Percentiles rank a stretch among this genome's conserved stretches.
These are phyloP conservation scores for Manis pentadactyla DNA, from an alignment of 2,797 vertebrate species.

Conservation along the genomic window DNA sequence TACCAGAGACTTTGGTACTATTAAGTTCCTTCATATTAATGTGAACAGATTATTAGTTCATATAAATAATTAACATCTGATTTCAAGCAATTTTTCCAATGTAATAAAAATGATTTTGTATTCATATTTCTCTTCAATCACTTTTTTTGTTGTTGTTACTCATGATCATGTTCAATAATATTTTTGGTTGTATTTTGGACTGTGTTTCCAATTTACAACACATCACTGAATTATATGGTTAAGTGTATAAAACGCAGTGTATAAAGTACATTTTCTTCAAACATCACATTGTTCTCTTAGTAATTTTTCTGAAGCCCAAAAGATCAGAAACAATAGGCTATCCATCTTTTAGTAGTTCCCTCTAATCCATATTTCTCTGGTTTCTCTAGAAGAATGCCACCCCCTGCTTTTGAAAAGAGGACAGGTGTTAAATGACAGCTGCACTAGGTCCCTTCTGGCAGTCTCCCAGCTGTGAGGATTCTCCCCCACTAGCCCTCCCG, in stretches of 20 bases:
- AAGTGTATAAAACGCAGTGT: not conserved
- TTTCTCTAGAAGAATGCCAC: constrained; percentile 79
- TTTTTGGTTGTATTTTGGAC: constrained; percentile 5
- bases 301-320: constrained; percentile 64
- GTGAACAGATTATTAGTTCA: constrained; percentile 30
- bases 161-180: not conserved
- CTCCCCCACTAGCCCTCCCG: not conserved
- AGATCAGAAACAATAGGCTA: constrained; percentile 73
- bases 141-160: constrained; percentile 36
- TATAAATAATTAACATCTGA: constrained; percentile 29
- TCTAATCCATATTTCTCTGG: constrained; percentile 78
- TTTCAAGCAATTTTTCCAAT: constrained; percentile 49
- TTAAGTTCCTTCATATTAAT: constrained; percentile 47
- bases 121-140: not conserved
- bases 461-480: constrained; percentile 10
- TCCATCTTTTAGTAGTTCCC: constrained; percentile 76
- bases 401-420: constrained; percentile 72
- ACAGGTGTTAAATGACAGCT: constrained; percentile 81
- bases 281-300: constrained; percentile 67
- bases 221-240: not conserved
- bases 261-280: constrained; percentile 50
- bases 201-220: constrained; percentile 40
- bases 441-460: constrained; percentile 68
- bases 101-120: constrained; percentile 13
- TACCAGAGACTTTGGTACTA: constrained; percentile 15